These are phyloP conservation scores for Pseudoips prasinana DNA, from an alignment of 2,888 invertebrate genomes.

Conservation along the genomic window DNA sequence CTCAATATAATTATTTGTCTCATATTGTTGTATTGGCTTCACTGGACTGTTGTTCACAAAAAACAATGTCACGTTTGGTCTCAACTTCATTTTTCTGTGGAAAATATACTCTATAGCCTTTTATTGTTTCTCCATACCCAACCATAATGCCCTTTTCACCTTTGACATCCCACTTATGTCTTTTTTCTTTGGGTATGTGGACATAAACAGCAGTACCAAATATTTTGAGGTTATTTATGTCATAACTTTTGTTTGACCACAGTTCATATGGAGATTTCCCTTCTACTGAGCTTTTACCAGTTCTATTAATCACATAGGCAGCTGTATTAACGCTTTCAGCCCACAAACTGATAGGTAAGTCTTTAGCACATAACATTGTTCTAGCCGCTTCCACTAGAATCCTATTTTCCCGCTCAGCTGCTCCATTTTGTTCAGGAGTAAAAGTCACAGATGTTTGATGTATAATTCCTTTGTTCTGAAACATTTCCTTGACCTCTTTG, in stretches of 20 bases:
- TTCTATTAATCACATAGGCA: constrained; percentile 8
- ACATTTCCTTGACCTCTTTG: constrained; percentile 13
- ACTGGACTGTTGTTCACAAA: constrained; percentile 1
- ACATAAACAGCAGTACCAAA: neutral
- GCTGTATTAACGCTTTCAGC: constrained; percentile 15
- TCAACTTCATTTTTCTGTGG: constrained; percentile 1
- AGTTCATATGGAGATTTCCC: constrained; percentile 11
- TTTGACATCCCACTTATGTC: constrained; percentile 8
- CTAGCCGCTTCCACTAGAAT: constrained; percentile 34
- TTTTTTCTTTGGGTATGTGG: constrained; percentile 4
- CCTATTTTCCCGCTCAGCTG: constrained; percentile 32
- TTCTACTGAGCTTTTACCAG: constrained; percentile 2
- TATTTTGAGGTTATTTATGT: constrained; percentile 5
- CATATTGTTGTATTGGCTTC: constrained; percentile 1
- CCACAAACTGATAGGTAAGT: constrained; percentile 12
- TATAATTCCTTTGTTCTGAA: constrained; percentile 20
- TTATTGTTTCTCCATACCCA: constrained; percentile 1
- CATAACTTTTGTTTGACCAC: constrained; percentile 7
- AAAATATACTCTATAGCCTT: constrained; percentile 9
- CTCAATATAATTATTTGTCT: neutral
- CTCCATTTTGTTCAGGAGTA: constrained; percentile 39
- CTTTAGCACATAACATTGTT: constrained; percentile 8
- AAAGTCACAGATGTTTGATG: constrained; percentile 31
- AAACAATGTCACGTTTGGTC: constrained; percentile 1
- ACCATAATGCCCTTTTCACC: constrained; percentile 8